phyloP scores from a whole-genome alignment of 2,888 invertebrate species.

The Philereme transversata region DNA sequence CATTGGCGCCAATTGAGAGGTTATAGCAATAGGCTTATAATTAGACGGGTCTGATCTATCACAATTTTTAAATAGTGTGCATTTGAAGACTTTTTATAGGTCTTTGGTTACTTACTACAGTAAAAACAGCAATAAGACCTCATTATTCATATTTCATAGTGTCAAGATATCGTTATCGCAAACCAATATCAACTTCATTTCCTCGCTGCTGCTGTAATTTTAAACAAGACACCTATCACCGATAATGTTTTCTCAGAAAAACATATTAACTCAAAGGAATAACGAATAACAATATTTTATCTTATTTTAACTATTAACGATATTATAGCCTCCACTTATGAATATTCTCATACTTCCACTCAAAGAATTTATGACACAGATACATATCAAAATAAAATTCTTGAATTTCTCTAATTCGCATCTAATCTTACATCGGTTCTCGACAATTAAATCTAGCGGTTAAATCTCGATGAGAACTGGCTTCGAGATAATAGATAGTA shows the following conservation, averaged over 20 bases:
- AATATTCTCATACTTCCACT: constrained; percentile 34
- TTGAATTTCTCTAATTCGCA: constrained; percentile 53
- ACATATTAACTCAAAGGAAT: neutral
- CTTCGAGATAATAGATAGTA: constrained; percentile 24
- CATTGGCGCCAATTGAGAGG: no score
- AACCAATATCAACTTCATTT: constrained; percentile 17
- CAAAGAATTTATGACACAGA: constrained; percentile 40
- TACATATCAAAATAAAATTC: constrained; percentile 45
- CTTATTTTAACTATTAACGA: constrained; percentile 24
- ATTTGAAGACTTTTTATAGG: no score
- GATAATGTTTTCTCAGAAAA: constrained; percentile 16
- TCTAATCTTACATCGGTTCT: constrained; percentile 50
- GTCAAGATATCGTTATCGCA: constrained; percentile 14
- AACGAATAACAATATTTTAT: constrained; percentile 18
- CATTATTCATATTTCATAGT: neutral
- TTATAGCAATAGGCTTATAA: no score
- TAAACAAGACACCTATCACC: constrained; percentile 13
- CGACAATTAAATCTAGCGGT: constrained; percentile 49
- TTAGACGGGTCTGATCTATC: no score
- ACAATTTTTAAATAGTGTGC: no score
- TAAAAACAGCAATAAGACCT: neutral
- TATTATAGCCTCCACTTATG: constrained; percentile 22
- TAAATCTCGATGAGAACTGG: constrained; percentile 25
- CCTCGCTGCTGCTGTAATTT: constrained; percentile 9
- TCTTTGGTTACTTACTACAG: no score